phyloP scores from a whole-genome alignment of 1,140 invertebrate species.

The Trachymyrmex septentrionalis region DNA sequence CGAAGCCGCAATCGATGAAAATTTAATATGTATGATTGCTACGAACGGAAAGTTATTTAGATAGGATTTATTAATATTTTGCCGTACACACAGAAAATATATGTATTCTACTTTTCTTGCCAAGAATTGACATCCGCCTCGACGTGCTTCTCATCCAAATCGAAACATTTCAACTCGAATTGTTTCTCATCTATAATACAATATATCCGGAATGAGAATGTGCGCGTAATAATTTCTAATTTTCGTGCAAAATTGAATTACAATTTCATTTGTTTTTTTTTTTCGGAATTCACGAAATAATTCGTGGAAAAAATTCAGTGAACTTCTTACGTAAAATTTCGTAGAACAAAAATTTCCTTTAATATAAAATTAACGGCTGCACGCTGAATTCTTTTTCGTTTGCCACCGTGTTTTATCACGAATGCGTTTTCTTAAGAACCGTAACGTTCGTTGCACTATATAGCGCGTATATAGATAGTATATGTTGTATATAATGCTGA shows the following conservation, averaged over 20 bases:
- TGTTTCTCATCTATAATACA: neutral
- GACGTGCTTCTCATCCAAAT: neutral
- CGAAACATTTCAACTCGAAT: neutral
- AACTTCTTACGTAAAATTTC: neutral
- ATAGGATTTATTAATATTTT: constrained; percentile 9
- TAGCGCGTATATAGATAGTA: neutral
- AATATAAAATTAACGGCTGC: constrained; percentile 16
- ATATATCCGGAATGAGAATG: neutral
- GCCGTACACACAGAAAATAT: constrained; percentile 28
- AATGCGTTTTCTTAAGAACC: neutral
- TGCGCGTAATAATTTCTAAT: constrained; percentile 6
- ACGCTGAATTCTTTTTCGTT: constrained; percentile 28
- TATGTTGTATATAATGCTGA: constrained; percentile 21
- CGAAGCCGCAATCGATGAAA: constrained; percentile 34
- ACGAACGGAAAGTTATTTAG: neutral
- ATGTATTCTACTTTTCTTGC: neutral
- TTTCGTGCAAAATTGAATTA: neutral
- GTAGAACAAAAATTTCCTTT: constrained; percentile 10
- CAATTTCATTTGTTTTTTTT: constrained; percentile 10
- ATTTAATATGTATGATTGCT: constrained; percentile 47
- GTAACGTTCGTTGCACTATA: constrained; percentile 13
- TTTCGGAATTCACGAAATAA: neutral
- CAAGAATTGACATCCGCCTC: constrained; percentile 32
- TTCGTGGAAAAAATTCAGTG: neutral
- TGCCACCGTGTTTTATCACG: neutral